phyloP scores from a whole-genome alignment of 2,797 vertebrate genomes.

The Chelidonichthys spinosus region DNA sequence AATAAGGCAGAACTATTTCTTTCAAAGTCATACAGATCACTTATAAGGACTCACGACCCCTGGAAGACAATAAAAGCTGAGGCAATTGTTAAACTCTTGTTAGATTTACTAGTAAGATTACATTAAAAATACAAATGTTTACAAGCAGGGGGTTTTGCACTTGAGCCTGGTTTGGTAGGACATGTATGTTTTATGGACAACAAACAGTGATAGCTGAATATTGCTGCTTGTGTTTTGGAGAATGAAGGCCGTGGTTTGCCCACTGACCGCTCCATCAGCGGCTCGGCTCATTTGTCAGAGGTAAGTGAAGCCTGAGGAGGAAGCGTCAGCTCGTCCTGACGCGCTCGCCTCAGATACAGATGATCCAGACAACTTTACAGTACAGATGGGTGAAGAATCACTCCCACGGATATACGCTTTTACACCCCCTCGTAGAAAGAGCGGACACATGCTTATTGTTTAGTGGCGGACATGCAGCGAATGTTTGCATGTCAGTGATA shows the following conservation, averaged over 20 bases:
- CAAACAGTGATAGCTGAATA: background rate
- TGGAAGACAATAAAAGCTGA: background rate
- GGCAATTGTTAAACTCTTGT: background rate
- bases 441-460: background rate
- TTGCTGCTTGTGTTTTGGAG: slow-evolving; percentile 10
- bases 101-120: too few species aligned
- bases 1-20: slow-evolving; percentile 14
- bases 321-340: slow-evolving; percentile 23
- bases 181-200: background rate
- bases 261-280: slow-evolving; percentile 61
- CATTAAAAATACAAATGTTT: too few species aligned
- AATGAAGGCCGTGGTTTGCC: slow-evolving; percentile 28
- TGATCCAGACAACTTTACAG: slow-evolving; percentile 48
- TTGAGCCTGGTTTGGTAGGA: background rate
- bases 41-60: background rate
- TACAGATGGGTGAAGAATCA: slow-evolving; percentile 47
- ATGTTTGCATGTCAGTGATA: slow-evolving; percentile 8
- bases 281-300: slow-evolving; percentile 60
- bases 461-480: slow-evolving; percentile 15
- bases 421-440: slow-evolving; percentile 8
- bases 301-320: slow-evolving; percentile 33
- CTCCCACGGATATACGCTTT: slow-evolving; percentile 22
- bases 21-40: background rate
- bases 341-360: slow-evolving; percentile 43
- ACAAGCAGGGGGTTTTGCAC: background rate